These are phyloP conservation scores for Semicossyphus pulcher DNA, from an alignment of 2,113 vertebrate genomes.

Conservation along the genomic window DNA sequence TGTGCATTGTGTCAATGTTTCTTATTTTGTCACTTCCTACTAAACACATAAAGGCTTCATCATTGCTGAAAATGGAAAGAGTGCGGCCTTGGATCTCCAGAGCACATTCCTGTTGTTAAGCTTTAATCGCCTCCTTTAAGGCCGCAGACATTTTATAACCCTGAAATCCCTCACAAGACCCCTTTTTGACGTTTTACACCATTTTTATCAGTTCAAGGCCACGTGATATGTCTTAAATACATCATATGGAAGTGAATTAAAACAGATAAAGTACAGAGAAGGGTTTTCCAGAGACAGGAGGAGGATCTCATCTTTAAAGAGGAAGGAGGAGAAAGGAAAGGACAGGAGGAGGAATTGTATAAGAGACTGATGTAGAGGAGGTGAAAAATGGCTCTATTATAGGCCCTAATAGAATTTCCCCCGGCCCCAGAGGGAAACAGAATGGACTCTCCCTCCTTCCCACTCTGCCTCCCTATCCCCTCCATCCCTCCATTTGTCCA, in stretches of 20 bases:
- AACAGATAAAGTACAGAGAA: not conserved
- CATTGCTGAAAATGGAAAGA: constrained; percentile 15
- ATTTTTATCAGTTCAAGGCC: not conserved
- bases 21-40: constrained; percentile 43
- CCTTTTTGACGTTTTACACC: not conserved
- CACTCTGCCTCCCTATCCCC: constrained; percentile 57
- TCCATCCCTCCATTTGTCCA: constrained; percentile 71
- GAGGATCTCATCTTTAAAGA: not conserved
- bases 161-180: not conserved
- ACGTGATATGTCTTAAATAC: not conserved
- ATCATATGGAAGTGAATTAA: not conserved
- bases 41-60: constrained; percentile 28
- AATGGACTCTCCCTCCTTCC: constrained; percentile 75
- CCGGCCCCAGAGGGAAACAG: constrained; percentile 61
- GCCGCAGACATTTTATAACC: constrained; percentile 45
- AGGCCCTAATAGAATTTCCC: constrained; percentile 77
- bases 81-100: constrained; percentile 5
- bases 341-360: constrained; percentile 36
- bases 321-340: constrained; percentile 11
- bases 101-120: constrained; percentile 16
- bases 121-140: constrained; percentile 46
- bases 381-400: constrained; percentile 75
- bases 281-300: no score
- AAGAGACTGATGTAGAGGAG: constrained; percentile 60
- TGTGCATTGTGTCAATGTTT: constrained; percentile 19